Percentiles rank a stretch among this genome's conserved stretches.
These are phyloP conservation scores for Miniopterus natalensis DNA, from an alignment of 2,113 vertebrate species.

Conservation along the genomic window DNA sequence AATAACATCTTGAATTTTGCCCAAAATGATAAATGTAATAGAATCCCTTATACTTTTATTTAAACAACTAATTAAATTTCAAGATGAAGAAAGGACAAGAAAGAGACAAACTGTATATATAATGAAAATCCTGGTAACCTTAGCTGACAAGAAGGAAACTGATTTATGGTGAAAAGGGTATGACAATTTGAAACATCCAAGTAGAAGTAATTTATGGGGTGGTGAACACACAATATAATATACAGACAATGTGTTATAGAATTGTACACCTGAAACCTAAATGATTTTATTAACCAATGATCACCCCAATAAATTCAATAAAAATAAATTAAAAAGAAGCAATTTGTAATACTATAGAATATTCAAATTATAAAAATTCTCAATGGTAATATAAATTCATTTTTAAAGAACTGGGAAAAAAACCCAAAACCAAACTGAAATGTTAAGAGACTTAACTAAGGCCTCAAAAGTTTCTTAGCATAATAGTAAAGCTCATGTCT, in stretches of 20 bases:
- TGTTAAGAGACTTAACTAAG: not conserved
- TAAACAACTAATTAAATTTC: not conserved
- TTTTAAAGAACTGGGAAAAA: not conserved
- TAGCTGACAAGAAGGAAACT: not conserved
- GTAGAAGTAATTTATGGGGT: not conserved
- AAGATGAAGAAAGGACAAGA: not conserved
- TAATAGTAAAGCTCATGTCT: not conserved
- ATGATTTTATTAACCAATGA: not conserved
- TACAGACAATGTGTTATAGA: not conserved
- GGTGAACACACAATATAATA: not conserved
- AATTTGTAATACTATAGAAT: not conserved
- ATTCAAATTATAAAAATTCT: not conserved
- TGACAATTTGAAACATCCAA: not conserved
- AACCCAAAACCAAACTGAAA: not conserved
- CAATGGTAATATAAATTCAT: not conserved
- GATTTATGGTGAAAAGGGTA: not conserved
- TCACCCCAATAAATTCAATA: not conserved
- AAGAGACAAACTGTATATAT: not conserved
- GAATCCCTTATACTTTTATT: not conserved
- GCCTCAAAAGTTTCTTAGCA: not conserved
- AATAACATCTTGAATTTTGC: not conserved
- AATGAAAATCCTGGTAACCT: not conserved
- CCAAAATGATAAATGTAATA: not conserved
- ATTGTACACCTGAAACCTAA: not conserved
- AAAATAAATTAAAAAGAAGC: not conserved